Evolutionary conservation across 1,140 invertebrate species (phyloP).

Genomic region (Lerema accius): DNA sequence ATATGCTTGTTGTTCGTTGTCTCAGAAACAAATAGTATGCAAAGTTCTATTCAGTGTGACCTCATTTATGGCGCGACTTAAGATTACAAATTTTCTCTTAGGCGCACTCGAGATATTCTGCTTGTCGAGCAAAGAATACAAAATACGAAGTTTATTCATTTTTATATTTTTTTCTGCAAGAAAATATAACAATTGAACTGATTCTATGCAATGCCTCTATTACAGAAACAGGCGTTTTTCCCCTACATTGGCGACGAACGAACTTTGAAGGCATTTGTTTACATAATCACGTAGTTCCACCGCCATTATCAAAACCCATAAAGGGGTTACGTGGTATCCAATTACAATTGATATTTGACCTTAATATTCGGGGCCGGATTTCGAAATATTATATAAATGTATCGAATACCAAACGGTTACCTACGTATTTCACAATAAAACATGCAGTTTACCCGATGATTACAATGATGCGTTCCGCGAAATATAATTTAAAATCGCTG

Average conservation of each 20-base stretch:
- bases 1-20: background rate
- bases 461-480: no score
- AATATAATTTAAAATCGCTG: no score
- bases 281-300: background rate
- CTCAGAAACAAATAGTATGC: constrained; percentile 15
- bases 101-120: constrained; percentile 2
- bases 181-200: background rate
- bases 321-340: background rate
- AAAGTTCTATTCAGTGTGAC: constrained; percentile 19
- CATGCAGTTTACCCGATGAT: no score
- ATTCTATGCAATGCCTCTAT: background rate
- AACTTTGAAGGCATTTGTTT: background rate
- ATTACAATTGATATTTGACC: background rate
- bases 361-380: background rate
- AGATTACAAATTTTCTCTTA: constrained; percentile 22
- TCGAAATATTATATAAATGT: background rate
- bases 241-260: background rate
- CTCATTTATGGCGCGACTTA: constrained; percentile 6
- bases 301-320: background rate
- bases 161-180: background rate
- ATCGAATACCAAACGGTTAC: no score
- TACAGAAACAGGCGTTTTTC: background rate
- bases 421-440: no score
- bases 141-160: constrained; percentile 12
- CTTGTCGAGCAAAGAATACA: constrained; percentile 14